Conservation (phyloP, 1,140 invertebrate genomes). For the Drosophila kikkawai region DNA sequence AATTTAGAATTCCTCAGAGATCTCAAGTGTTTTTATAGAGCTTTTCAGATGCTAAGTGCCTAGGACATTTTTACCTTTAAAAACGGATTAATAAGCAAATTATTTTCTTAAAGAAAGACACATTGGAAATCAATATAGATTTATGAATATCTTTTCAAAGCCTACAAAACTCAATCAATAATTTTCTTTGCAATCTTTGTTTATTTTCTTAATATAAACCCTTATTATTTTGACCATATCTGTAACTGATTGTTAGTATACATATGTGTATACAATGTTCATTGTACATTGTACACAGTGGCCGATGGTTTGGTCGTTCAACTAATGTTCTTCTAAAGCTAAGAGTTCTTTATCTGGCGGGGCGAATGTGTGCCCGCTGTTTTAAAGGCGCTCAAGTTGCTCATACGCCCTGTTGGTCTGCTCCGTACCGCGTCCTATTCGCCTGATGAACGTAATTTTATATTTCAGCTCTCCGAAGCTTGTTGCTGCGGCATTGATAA, state of each 20-base stretch:
- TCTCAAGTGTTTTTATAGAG: no score
- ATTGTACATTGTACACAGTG: constrained; percentile 25
- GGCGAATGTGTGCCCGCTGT: constrained; percentile 39
- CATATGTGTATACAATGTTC: constrained; percentile 17
- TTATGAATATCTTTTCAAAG: no score
- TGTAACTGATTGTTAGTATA: constrained; percentile 20
- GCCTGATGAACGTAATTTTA: constrained; percentile 67
- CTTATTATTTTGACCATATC: background rate
- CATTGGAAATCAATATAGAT: no score
- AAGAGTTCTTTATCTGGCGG: constrained; percentile 57
- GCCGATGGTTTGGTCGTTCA: constrained; percentile 43
- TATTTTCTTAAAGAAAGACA: no score
- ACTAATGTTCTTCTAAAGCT: constrained; percentile 66
- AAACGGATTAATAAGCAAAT: no score
- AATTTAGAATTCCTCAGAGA: background rate
- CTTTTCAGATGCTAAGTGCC: no score
- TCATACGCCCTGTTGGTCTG: constrained; percentile 51
- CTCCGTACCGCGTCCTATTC: constrained; percentile 6
- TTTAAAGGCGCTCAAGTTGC: constrained; percentile 60
- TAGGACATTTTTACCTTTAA: no score
- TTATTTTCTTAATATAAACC: no score
- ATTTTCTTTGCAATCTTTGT: no score
- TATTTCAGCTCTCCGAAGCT: constrained; percentile 41
- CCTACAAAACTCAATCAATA: no score
- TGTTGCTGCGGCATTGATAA: constrained; percentile 71